Conservation (phyloP, 2,888 invertebrate genomes). For the Athalia rosae region DNA sequence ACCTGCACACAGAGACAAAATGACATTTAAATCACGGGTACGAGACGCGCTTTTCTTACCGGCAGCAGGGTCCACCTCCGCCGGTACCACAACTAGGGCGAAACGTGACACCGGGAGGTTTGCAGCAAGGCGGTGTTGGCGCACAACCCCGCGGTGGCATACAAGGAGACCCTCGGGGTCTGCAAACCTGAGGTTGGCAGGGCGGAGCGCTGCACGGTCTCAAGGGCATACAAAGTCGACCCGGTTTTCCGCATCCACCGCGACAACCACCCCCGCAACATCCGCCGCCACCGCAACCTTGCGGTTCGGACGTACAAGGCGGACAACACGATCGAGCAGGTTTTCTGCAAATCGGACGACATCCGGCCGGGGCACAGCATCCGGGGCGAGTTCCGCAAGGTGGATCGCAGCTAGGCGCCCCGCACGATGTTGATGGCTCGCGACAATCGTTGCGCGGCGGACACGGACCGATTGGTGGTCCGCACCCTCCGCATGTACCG, state of each 20-base stretch:
- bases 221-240: slow-evolving; percentile 60
- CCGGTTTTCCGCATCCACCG: slow-evolving; percentile 63
- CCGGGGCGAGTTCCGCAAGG: slow-evolving; percentile 55
- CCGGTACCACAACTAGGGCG: slow-evolving; percentile 24
- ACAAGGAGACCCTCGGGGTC: slow-evolving; percentile 57
- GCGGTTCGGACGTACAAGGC: slow-evolving; percentile 54
- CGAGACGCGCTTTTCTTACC: slow-evolving; percentile 54
- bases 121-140: slow-evolving; percentile 55
- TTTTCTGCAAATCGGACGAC: slow-evolving; percentile 49
- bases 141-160: slow-evolving; percentile 54
- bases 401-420: slow-evolving; percentile 47
- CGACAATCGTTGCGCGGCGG: slow-evolving; percentile 47
- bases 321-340: slow-evolving; percentile 44
- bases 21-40: slow-evolving; percentile 50
- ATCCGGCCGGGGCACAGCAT: slow-evolving; percentile 58
- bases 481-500: slow-evolving; percentile 38
- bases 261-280: slow-evolving; percentile 65
- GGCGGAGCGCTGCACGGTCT: slow-evolving; percentile 57
- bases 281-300: slow-evolving; percentile 62
- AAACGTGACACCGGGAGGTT: slow-evolving; percentile 45
- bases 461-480: slow-evolving; percentile 46
- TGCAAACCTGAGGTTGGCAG: slow-evolving; percentile 52
- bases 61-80: slow-evolving; percentile 49
- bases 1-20: slow-evolving; percentile 50
- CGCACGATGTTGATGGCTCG: slow-evolving; percentile 42